A percentile compares a stretch with the other conserved stretches of the same genome.
Conservation (phyloP, 2,888 invertebrate genomes). For the Cinara cedri region DNA sequence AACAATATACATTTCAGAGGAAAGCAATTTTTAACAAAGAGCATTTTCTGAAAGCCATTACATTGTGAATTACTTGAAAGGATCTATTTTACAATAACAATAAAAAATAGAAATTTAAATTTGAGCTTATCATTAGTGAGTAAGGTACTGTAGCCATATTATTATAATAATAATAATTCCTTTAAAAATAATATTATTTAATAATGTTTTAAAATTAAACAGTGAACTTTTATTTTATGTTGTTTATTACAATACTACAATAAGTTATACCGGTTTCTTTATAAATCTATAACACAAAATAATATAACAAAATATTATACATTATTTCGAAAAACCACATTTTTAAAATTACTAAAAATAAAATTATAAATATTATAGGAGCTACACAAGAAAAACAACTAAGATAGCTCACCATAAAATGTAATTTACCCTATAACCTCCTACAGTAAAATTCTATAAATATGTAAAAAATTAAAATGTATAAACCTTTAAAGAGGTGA, state of each 20-base stretch:
- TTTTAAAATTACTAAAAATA: no score
- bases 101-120: neutral
- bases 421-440: no score
- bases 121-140: neutral
- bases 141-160: neutral
- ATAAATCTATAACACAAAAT: no score
- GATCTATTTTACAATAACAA: neutral
- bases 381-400: no score
- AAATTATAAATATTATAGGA: no score
- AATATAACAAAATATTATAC: no score
- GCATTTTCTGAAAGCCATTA: constrained; percentile 8
- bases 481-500: neutral
- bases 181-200: neutral
- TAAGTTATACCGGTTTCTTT: no score
- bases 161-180: neutral
- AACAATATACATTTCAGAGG: constrained; percentile 19
- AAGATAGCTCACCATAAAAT: no score
- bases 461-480: neutral
- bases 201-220: no score
- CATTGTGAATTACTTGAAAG: neutral
- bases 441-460: neutral
- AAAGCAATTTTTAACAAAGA: constrained; percentile 26
- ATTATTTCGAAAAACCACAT: no score
- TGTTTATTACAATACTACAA: no score
- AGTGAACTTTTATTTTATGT: no score